Evolutionary conservation across 2,888 invertebrate species (phyloP).

Genomic region (Zygaena filipendulae): DNA sequence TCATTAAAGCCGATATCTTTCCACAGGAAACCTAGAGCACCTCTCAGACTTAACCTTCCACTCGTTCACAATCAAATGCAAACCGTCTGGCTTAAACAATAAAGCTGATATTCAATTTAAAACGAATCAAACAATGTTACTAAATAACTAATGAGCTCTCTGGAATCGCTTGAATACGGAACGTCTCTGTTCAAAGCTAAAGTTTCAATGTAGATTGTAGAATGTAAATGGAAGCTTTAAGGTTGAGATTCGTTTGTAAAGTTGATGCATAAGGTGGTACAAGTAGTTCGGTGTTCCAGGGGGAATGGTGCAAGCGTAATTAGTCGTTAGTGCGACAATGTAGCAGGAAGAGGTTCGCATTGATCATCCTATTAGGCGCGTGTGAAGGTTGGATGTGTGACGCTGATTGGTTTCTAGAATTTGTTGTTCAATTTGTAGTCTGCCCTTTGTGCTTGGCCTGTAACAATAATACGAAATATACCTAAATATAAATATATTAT

Average conservation of each 20-base stretch:
- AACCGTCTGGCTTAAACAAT: background rate
- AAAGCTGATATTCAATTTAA: slow-evolving; percentile 18
- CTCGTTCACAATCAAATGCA: slow-evolving; percentile 17
- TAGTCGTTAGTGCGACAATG: slow-evolving; percentile 60
- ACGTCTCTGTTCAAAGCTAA: slow-evolving; percentile 41
- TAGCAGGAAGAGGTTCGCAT: slow-evolving; percentile 49
- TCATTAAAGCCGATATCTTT: slow-evolving; percentile 60
- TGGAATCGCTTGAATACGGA: slow-evolving; percentile 28
- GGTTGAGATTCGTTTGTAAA: slow-evolving; percentile 23
- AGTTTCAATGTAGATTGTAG: too few species aligned
- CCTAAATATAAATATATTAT: too few species aligned
- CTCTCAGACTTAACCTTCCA: slow-evolving; percentile 33
- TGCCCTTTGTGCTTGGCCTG: too few species aligned
- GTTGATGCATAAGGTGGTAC: slow-evolving; percentile 22
- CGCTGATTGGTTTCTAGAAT: slow-evolving; percentile 37
- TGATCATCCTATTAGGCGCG: too few species aligned
- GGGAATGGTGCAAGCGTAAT: slow-evolving; percentile 58
- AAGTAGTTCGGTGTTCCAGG: slow-evolving; percentile 36
- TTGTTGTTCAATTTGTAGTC: too few species aligned
- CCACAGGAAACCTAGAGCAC: slow-evolving; percentile 38
- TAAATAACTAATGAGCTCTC: slow-evolving; percentile 58
- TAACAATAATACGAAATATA: too few species aligned
- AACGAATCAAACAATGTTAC: slow-evolving; percentile 30
- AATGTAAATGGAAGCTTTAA: slow-evolving; percentile 20
- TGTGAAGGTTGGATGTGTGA: slow-evolving; percentile 35